Percentiles rank a stretch among this genome's conserved stretches.
These are phyloP conservation scores for Sitta europaea DNA, from an alignment of 2,113 vertebrate species.

Conservation along the genomic window DNA sequence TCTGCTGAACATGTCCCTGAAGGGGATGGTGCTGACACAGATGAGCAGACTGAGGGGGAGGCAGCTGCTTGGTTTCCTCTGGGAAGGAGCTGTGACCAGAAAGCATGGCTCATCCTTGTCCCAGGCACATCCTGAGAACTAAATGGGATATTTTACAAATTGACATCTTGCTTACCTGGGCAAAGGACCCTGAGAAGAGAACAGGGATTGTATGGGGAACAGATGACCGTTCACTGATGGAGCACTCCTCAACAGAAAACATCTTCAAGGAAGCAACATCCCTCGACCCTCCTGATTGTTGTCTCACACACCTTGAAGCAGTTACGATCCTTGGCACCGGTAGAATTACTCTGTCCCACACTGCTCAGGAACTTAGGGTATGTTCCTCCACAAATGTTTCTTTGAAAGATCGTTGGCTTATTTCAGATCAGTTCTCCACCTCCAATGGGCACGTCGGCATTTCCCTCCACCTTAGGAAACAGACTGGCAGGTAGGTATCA, in stretches of 20 bases:
- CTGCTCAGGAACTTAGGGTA: background rate
- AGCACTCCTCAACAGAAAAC: background rate
- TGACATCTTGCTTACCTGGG: background rate
- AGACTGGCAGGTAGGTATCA: background rate
- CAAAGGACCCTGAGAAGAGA: background rate
- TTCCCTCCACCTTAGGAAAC: background rate
- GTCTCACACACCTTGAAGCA: fast-evolving
- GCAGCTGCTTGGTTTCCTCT: background rate
- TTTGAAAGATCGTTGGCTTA: fast-evolving
- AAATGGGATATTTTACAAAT: background rate
- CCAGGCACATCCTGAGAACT: background rate
- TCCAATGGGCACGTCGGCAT: background rate
- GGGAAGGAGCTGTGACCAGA: background rate
- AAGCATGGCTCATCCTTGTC: background rate
- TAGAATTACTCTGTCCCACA: fast-evolving
- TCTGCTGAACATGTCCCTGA: background rate
- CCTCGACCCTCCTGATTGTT: fast-evolving
- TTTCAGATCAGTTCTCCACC: background rate
- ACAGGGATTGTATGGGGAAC: background rate
- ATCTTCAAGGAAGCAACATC: background rate
- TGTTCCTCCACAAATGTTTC: background rate
- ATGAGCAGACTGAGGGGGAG: background rate
- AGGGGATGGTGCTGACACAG: background rate
- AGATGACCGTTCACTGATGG: background rate
- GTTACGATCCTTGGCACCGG: fast-evolving